Conservation (phyloP, 2,797 vertebrate species). For the Pseudochirops corinnae region DNA sequence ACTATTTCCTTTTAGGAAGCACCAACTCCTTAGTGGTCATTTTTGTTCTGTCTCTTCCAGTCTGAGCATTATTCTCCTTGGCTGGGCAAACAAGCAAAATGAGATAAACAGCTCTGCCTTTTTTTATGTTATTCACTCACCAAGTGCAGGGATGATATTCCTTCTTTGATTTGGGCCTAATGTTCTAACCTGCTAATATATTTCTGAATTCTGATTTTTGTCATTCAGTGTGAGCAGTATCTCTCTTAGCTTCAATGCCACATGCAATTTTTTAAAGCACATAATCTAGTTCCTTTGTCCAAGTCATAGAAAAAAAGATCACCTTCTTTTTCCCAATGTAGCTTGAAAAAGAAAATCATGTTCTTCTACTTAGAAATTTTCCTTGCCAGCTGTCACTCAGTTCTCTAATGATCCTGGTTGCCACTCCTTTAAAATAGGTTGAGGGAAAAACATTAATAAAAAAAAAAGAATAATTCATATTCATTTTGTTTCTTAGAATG, state of each 20-base stretch:
- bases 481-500: too few relatives aligned
- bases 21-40: not conserved
- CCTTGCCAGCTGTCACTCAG: not conserved
- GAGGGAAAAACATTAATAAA: not conserved
- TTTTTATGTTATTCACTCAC: not conserved
- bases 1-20: not conserved
- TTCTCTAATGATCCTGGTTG: not conserved
- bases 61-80: not conserved
- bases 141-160: not conserved
- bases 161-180: not conserved
- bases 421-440: not conserved
- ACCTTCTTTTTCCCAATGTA: not conserved
- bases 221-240: too few relatives aligned
- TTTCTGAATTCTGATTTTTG: too few relatives aligned
- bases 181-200: too few relatives aligned
- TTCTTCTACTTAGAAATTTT: not conserved
- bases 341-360: not conserved
- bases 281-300: not conserved
- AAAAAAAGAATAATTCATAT: not conserved
- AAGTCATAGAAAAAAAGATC: not conserved
- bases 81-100: not conserved
- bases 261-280: not conserved
- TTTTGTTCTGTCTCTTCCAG: not conserved
- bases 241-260: not conserved
- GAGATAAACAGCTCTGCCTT: not conserved